These are phyloP conservation scores for Hyppa rectilinea DNA, from an alignment of 2,888 invertebrate species.

Conservation along the genomic window DNA sequence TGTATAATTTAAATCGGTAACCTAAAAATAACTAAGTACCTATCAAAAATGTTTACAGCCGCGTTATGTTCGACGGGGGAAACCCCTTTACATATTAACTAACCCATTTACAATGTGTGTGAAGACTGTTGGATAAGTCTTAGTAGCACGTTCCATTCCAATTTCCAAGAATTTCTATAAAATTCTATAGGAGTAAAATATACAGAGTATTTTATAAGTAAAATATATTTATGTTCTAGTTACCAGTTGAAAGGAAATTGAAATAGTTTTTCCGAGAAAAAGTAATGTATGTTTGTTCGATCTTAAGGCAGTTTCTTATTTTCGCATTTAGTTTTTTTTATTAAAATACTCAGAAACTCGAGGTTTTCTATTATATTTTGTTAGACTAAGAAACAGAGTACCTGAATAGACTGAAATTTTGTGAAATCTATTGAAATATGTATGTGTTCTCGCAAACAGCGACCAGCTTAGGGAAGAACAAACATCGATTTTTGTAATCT, in stretches of 20 bases:
- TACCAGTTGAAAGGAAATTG: not conserved
- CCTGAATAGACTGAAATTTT: conserved; percentile 5
- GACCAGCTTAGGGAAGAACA: conserved; percentile 4
- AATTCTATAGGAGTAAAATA: not conserved
- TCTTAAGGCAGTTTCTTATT: not conserved
- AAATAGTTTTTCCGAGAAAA: conserved; percentile 8
- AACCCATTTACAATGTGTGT: not conserved
- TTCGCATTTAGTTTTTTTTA: too few species aligned
- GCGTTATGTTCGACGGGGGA: not conserved
- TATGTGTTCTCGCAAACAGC: conserved; percentile 6
- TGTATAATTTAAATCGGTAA: too few species aligned
- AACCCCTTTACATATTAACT: not conserved
- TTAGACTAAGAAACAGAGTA: not conserved
- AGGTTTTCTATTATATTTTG: not conserved
- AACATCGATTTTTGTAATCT: conserved; percentile 31
- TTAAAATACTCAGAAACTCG: not conserved
- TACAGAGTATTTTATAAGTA: not conserved
- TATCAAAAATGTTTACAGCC: conserved; percentile 4
- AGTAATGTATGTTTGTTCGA: not conserved
- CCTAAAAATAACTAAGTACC: not conserved
- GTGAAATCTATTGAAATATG: conserved; percentile 14
- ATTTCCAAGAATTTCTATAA: not conserved
- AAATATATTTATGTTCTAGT: not conserved
- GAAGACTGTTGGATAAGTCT: not conserved
- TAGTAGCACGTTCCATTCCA: not conserved